A percentile compares a stretch with the other conserved stretches of the same genome.
These are phyloP conservation scores for Clanis bilineata DNA, from an alignment of 2,888 invertebrate genomes.

Conservation along the genomic window DNA sequence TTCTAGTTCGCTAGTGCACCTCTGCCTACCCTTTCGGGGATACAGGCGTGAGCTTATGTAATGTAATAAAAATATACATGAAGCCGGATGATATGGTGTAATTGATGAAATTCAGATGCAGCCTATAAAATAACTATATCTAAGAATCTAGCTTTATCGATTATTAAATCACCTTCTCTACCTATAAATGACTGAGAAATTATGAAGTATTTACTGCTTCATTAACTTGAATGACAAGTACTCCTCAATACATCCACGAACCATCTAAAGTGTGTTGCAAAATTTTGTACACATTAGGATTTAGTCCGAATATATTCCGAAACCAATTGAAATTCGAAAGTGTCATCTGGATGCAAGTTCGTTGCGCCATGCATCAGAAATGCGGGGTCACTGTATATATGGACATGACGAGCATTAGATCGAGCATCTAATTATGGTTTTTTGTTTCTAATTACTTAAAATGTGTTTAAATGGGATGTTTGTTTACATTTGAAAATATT, in stretches of 20 bases:
- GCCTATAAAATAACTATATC: no score
- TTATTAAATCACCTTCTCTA: background rate
- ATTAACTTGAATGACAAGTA: background rate
- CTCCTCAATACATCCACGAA: background rate
- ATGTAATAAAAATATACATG: no score
- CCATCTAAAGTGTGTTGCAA: background rate
- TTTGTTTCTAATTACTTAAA: background rate
- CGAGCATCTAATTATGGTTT: background rate
- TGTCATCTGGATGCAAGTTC: constrained; percentile 19
- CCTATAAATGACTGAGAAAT: background rate
- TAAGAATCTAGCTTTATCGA: no score
- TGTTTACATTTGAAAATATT: background rate
- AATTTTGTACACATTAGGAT: background rate
- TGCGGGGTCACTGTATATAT: constrained; percentile 7
- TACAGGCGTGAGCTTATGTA: no score
- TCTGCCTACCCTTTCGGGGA: no score
- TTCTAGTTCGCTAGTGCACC: no score
- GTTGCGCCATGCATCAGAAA: constrained; percentile 4
- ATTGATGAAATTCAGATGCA: no score
- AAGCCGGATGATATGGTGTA: no score
- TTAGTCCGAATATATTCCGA: constrained; percentile 1
- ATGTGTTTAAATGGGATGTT: background rate
- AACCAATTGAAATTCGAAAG: constrained; percentile 22
- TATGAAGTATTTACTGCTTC: background rate
- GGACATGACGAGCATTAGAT: background rate